phyloP scores from a whole-genome alignment of 2,113 vertebrate genomes.

The Neopipo cinnamomea region DNA sequence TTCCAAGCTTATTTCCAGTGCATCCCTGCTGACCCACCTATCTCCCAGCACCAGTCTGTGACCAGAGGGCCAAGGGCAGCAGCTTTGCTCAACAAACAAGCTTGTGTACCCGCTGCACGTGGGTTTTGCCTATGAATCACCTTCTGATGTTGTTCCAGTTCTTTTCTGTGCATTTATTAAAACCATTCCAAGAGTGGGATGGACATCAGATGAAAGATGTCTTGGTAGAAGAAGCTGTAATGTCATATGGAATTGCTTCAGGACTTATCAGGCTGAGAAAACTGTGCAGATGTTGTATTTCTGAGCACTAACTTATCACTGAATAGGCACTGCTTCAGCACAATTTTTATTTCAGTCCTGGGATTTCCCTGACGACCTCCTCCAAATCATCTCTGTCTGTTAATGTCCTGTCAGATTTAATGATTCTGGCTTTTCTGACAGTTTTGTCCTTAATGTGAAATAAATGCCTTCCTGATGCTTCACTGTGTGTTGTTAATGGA shows the following conservation, averaged over 20 bases:
- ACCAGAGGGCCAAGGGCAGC: not conserved
- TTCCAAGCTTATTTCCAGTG: not conserved
- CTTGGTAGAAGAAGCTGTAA: not conserved
- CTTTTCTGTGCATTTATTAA: not conserved
- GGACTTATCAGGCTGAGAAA: not conserved
- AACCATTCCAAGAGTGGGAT: not conserved
- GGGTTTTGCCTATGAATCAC: not conserved
- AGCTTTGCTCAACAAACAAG: not conserved
- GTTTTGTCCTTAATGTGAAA: slow-evolving; percentile 19
- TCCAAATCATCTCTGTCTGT: slow-evolving; percentile 23
- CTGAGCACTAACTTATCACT: not conserved
- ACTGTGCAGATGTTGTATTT: not conserved
- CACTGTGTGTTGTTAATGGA: not conserved
- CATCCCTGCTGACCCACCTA: not conserved
- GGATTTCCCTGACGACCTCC: slow-evolving; percentile 42
- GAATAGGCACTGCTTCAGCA: not conserved
- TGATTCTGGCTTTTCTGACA: not conserved
- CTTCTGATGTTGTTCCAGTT: slow-evolving; percentile 10
- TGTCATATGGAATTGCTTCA: slow-evolving; percentile 10
- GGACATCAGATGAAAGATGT: not conserved
- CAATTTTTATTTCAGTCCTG: slow-evolving; percentile 3
- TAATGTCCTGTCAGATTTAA: slow-evolving; percentile 42
- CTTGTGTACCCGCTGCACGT: not conserved
- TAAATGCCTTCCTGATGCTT: slow-evolving; percentile 48
- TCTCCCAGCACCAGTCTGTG: not conserved